A percentile compares a stretch with the other conserved stretches of the same genome.
Conservation (phyloP, 2,797 vertebrate species). For the Psittacula derbiana region DNA sequence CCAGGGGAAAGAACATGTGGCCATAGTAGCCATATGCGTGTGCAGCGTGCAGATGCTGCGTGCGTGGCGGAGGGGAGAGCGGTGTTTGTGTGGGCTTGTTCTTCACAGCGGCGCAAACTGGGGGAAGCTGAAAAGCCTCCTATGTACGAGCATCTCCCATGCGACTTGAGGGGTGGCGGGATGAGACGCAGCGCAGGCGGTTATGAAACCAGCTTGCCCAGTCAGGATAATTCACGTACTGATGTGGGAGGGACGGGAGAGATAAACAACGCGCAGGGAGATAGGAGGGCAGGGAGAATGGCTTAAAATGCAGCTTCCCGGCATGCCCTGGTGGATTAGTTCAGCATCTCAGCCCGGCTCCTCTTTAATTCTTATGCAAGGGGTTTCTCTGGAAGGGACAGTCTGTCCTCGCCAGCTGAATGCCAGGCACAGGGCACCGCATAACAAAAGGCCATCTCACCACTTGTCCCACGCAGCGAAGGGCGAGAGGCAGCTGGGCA, state of each 20-base stretch:
- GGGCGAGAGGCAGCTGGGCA: neutral
- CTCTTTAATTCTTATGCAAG: constrained; percentile 71
- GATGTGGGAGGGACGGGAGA: constrained; percentile 30
- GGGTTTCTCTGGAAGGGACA: constrained; percentile 58
- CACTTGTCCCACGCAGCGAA: neutral
- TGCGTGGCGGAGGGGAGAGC: neutral
- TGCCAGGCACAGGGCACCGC: neutral
- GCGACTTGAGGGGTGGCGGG: neutral
- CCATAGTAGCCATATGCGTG: neutral
- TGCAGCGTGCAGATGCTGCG: neutral
- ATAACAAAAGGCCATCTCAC: constrained; percentile 64
- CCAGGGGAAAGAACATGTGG: neutral
- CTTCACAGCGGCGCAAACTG: neutral
- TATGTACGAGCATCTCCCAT: neutral
- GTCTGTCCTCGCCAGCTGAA: constrained; percentile 38
- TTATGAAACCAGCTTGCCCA: constrained; percentile 54
- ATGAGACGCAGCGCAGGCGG: neutral
- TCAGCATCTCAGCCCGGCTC: constrained; percentile 56
- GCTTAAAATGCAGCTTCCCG: constrained; percentile 52
- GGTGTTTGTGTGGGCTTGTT: neutral
- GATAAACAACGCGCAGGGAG: constrained; percentile 25
- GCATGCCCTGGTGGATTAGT: constrained; percentile 64
- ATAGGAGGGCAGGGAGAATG: neutral
- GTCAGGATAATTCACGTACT: neutral
- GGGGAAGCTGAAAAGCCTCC: neutral